These are phyloP conservation scores for Nicator chloris DNA, from an alignment of 2,113 vertebrate genomes.

Conservation along the genomic window DNA sequence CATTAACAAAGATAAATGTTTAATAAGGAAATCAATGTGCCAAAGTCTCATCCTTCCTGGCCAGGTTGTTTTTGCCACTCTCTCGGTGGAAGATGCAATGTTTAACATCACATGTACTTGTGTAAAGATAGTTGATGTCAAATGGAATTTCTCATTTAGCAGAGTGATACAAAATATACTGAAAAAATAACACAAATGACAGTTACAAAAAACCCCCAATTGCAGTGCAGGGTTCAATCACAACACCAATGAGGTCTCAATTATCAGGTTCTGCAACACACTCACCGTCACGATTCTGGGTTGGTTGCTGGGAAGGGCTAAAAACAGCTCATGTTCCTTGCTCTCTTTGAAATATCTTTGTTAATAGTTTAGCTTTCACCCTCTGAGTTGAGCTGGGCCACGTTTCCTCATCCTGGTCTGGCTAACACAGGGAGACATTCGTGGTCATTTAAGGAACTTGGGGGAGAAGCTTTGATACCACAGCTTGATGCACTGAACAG, in stretches of 20 bases:
- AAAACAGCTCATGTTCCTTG: neutral
- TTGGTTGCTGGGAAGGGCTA: fast-evolving
- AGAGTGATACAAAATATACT: neutral
- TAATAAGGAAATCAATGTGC: neutral
- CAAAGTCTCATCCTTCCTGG: neutral
- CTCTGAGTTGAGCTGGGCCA: neutral
- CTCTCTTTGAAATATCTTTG: neutral
- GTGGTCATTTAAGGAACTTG: neutral
- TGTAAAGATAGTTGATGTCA: neutral
- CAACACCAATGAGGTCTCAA: neutral
- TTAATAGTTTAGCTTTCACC: neutral
- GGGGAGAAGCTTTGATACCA: neutral
- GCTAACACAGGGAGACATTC: neutral
- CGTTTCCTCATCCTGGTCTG: fast-evolving
- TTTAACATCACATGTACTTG: neutral
- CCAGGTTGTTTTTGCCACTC: neutral
- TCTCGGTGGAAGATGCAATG: neutral
- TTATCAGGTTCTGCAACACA: neutral
- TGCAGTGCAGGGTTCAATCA: neutral
- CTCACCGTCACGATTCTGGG: fast-evolving
- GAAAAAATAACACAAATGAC: neutral
- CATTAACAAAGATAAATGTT: neutral
- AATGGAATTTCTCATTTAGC: neutral
- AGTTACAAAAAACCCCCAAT: neutral
- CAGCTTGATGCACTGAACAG: neutral